phyloP scores from a whole-genome alignment of 2,888 invertebrate species.

The Athalia circularis region DNA sequence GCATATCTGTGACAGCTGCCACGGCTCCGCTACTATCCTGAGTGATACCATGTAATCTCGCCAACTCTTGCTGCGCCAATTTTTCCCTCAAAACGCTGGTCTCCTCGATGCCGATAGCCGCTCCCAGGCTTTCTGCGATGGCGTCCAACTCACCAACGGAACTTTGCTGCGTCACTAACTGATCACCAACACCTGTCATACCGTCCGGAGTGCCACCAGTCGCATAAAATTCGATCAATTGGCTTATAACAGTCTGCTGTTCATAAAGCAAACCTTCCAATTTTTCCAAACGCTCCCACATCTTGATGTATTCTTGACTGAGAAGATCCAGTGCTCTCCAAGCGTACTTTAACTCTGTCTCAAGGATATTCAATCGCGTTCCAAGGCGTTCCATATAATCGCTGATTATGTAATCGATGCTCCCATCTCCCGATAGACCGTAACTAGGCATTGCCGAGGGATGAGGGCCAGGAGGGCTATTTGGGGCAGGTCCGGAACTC shows the following conservation, averaged over 20 bases:
- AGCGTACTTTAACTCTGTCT: constrained; percentile 93
- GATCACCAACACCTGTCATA: constrained; percentile 57
- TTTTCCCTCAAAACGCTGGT: constrained; percentile 68
- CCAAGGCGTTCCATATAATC: constrained; percentile 95
- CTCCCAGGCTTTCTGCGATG: constrained; percentile 69
- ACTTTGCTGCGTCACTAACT: constrained; percentile 61
- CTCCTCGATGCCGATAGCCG: constrained; percentile 68
- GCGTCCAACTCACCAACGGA: constrained; percentile 69
- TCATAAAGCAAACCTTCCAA: constrained; percentile 90
- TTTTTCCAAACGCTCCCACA: constrained; percentile 94
- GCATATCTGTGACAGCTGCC: constrained; percentile 65
- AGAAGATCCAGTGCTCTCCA: constrained; percentile 94
- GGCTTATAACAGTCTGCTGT: constrained; percentile 93
- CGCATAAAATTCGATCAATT: constrained; percentile 88
- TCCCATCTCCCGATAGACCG: constrained; percentile 60
- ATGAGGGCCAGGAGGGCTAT: constrained; percentile 61
- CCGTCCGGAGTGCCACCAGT: constrained; percentile 76
- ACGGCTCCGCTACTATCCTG: constrained; percentile 61
- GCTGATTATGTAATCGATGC: constrained; percentile 85
- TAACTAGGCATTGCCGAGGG: constrained; percentile 63
- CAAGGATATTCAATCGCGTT: constrained; percentile 89
- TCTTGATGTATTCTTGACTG: constrained; percentile 93
- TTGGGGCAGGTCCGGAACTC: constrained; percentile 59
- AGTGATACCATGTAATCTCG: constrained; percentile 65
- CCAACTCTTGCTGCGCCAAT: constrained; percentile 68